Percentiles rank a stretch among this genome's conserved stretches.
Evolutionary conservation across 2,888 invertebrate genomes (phyloP).

Genomic region (Clistopyga incitator): DNA sequence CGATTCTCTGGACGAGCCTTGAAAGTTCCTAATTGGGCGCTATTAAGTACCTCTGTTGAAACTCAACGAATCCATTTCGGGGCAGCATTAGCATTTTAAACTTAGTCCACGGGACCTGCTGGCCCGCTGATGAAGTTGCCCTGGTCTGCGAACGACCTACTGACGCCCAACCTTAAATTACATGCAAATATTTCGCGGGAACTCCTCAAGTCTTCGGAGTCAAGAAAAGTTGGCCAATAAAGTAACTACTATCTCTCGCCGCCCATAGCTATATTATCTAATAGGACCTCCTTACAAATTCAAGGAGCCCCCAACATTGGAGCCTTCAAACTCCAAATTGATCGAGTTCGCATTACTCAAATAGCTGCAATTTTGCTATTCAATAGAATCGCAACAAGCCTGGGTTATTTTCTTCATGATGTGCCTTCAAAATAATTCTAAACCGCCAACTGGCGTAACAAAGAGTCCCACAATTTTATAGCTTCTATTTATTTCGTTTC

Average conservation of each 20-base stretch:
- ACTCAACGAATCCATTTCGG: conserved; percentile 68
- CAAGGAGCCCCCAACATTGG: neutral
- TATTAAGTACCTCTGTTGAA: conserved; percentile 74
- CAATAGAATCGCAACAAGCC: neutral
- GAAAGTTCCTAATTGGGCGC: conserved; percentile 80
- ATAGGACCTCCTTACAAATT: conserved; percentile 5
- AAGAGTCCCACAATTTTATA: no score
- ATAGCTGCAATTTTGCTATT: neutral
- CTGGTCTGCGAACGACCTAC: conserved; percentile 33
- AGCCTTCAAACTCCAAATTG: conserved; percentile 2
- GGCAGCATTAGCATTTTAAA: conserved; percentile 75
- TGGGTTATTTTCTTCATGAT: neutral
- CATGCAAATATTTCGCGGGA: conserved; percentile 70
- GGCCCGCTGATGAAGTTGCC: conserved; percentile 59
- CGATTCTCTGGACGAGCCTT: conserved; percentile 61
- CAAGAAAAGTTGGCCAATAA: conserved; percentile 61
- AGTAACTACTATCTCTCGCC: conserved; percentile 48
- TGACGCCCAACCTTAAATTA: conserved; percentile 54
- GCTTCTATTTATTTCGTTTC: no score
- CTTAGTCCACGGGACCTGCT: conserved; percentile 66
- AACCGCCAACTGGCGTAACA: neutral
- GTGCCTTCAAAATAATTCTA: neutral
- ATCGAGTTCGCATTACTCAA: neutral
- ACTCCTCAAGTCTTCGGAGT: conserved; percentile 46
- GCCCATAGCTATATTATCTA: conserved; percentile 17